These are phyloP conservation scores for Apamea crenata DNA, from an alignment of 2,888 invertebrate genomes.

Conservation along the genomic window DNA sequence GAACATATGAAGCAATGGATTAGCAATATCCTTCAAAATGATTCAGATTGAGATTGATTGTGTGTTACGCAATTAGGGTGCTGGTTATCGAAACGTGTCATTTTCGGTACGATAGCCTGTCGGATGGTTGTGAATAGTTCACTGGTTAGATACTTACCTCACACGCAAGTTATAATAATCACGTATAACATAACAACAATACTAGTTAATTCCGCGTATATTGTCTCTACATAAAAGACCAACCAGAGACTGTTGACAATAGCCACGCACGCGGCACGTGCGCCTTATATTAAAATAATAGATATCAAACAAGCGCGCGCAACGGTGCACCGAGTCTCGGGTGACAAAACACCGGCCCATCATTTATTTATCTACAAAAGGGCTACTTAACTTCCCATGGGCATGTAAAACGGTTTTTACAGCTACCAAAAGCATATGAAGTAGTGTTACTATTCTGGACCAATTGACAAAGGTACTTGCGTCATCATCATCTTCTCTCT, in stretches of 20 bases:
- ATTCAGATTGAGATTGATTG: too few species aligned
- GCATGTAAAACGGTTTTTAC: not conserved
- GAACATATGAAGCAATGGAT: too few species aligned
- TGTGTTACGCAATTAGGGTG: too few species aligned
- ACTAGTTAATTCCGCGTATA: constrained; percentile 44
- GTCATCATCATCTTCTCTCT: too few species aligned
- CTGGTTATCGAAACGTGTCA: too few species aligned
- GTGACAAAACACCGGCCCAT: not conserved
- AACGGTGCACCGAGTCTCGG: not conserved
- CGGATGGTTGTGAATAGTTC: too few species aligned
- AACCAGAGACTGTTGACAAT: constrained; percentile 34
- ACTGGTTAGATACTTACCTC: not conserved
- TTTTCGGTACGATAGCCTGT: too few species aligned
- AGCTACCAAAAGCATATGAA: not conserved
- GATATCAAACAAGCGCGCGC: not conserved
- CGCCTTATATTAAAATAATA: constrained; percentile 31
- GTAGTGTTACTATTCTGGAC: too few species aligned
- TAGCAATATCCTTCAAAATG: too few species aligned
- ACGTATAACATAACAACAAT: constrained; percentile 33
- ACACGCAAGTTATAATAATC: constrained; percentile 37
- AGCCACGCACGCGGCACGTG: constrained; percentile 53
- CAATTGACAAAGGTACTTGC: not conserved
- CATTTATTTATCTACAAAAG: not conserved
- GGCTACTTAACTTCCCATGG: not conserved
- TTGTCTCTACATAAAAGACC: constrained; percentile 53